phyloP scores from a whole-genome alignment of 1,140 invertebrate species.

The Pseudomyrmex gracilis region DNA sequence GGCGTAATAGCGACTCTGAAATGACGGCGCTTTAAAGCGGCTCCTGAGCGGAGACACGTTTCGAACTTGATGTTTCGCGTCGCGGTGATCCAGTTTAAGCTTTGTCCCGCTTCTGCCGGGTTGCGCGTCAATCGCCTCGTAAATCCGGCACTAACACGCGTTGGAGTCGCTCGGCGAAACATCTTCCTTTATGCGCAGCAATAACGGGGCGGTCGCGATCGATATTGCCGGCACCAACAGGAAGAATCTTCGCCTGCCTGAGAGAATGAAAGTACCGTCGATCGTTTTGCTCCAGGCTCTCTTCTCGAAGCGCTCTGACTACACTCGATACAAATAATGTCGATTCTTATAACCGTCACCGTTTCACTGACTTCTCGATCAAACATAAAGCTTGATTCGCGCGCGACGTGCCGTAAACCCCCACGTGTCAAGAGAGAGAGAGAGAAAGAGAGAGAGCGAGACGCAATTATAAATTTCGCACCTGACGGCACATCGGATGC shows the following conservation, averaged over 20 bases:
- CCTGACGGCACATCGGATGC: conserved; percentile 11
- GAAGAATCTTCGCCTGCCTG: conserved; percentile 29
- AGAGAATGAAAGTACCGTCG: neutral
- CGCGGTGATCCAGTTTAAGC: conserved; percentile 48
- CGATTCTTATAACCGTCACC: conserved; percentile 17
- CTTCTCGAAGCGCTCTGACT: neutral
- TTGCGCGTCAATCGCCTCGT: conserved; percentile 51
- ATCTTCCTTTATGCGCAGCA: conserved; percentile 54
- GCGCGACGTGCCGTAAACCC: conserved; percentile 33
- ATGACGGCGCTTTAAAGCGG: neutral
- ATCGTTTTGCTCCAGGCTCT: conserved; percentile 36
- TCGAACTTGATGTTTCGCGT: conserved; percentile 42
- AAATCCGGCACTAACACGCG: conserved; percentile 55
- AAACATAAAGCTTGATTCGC: conserved; percentile 38
- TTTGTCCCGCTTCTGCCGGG: conserved; percentile 39
- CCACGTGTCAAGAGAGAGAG: conserved; percentile 22
- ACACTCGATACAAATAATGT: conserved; percentile 46
- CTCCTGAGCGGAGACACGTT: neutral
- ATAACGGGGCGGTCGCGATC: conserved; percentile 47
- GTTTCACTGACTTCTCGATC: conserved; percentile 7
- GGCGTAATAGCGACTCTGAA: neutral
- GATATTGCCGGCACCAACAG: conserved; percentile 47
- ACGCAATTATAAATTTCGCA: conserved; percentile 48
- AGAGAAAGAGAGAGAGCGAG: conserved; percentile 9
- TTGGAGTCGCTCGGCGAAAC: conserved; percentile 48